These are phyloP conservation scores for Caenorhabditis plicata DNA, from an alignment of 2,888 invertebrate species.

Conservation along the genomic window DNA sequence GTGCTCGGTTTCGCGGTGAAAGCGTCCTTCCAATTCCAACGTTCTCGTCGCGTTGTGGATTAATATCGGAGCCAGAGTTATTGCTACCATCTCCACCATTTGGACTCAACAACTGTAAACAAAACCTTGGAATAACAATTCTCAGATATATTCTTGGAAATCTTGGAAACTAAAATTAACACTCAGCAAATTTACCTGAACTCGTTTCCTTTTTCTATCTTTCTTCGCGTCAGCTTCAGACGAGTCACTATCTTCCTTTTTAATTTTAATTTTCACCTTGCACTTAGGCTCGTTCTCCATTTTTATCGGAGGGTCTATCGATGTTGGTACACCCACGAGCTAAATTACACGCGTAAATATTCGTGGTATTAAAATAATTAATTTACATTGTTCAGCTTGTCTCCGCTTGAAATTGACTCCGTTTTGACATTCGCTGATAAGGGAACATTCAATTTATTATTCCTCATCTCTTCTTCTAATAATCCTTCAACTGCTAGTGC, in stretches of 20 bases:
- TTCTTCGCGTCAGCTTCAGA: conserved; percentile 11
- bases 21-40: neutral
- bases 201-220: conserved; percentile 16
- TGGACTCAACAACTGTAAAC: too few species aligned
- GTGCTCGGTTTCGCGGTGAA: conserved; percentile 19
- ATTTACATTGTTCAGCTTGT: too few species aligned
- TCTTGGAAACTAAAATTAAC: conserved; percentile 19
- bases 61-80: neutral
- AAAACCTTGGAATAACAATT: too few species aligned
- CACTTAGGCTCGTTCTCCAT: neutral
- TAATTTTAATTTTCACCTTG: too few species aligned
- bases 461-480: neutral
- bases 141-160: neutral
- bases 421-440: neutral
- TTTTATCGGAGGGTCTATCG: neutral
- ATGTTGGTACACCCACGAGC: too few species aligned
- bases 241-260: neutral
- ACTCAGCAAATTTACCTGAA: conserved; percentile 7
- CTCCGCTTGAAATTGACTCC: neutral
- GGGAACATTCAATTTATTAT: neutral
- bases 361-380: too few species aligned
- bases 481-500: neutral
- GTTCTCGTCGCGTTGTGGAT: neutral
- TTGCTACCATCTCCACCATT: too few species aligned
- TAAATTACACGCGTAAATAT: too few species aligned